phyloP scores from a whole-genome alignment of 2,113 vertebrate genomes.

The Chunga burmeisteri region DNA sequence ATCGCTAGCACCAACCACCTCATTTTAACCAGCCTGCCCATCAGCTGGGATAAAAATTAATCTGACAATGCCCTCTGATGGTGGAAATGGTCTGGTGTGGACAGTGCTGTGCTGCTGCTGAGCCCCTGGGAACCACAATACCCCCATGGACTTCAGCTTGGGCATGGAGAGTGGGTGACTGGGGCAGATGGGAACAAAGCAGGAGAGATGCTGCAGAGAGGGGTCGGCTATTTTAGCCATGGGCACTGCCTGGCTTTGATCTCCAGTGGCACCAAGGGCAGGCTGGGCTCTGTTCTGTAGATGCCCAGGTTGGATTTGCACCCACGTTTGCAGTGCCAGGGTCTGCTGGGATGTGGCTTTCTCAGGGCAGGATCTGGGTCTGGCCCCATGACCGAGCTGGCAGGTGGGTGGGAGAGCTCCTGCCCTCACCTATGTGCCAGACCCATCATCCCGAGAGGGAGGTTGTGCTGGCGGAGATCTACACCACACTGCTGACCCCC shows the following conservation, averaged over 20 bases:
- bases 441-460: rapidly evolving
- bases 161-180: background rate
- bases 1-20: background rate
- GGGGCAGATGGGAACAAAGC: background rate
- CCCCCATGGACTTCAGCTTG: background rate
- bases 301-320: background rate
- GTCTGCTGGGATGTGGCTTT: background rate
- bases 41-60: background rate
- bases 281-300: rapidly evolving
- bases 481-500: rapidly evolving
- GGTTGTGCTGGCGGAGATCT: background rate
- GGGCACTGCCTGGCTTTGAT: background rate
- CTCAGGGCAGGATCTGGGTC: background rate
- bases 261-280: rapidly evolving
- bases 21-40: background rate
- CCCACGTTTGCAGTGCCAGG: background rate
- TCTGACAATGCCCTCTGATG: constrained; percentile 46
- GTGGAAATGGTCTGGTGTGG: background rate
- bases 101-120: background rate
- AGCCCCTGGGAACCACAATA: background rate
- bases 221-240: background rate
- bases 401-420: rapidly evolving
- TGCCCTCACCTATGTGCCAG: rapidly evolving
- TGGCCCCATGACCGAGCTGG: background rate
- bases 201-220: background rate